Percentiles rank a stretch among this genome's conserved stretches.
Evolutionary conservation across 2,113 vertebrate genomes (phyloP).

Genomic region (Rostratula benghalensis): DNA sequence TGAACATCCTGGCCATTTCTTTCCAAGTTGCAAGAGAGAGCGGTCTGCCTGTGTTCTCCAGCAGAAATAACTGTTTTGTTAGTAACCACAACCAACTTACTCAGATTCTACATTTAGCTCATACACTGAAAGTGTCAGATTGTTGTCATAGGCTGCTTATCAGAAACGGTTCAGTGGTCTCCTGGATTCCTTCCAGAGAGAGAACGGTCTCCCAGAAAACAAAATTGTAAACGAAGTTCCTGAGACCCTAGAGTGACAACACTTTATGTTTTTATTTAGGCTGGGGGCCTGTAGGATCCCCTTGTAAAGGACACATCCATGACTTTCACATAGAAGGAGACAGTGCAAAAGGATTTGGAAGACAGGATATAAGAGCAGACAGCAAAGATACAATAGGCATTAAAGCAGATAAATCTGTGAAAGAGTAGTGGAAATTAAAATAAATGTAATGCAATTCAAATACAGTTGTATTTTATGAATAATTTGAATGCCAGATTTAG

Average conservation of each 20-base stretch:
- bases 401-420: background rate
- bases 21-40: background rate
- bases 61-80: slow-evolving; percentile 44
- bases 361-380: background rate
- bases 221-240: slow-evolving; percentile 59
- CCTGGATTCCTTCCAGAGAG: slow-evolving; percentile 7
- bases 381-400: background rate
- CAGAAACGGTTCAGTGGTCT: background rate
- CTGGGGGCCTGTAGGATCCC: background rate
- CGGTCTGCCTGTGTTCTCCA: background rate
- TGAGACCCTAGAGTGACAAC: slow-evolving; percentile 29
- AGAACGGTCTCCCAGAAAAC: slow-evolving; percentile 63
- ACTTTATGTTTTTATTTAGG: slow-evolving; percentile 59
- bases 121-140: slow-evolving; percentile 9
- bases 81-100: slow-evolving; percentile 57
- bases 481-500: background rate
- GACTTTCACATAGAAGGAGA: background rate
- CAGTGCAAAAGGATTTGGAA: background rate
- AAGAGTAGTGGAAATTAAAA: background rate
- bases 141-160: slow-evolving; percentile 22
- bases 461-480: background rate
- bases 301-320: background rate
- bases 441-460: background rate
- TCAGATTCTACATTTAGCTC: slow-evolving; percentile 61
- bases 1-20: background rate